Evolutionary conservation across 2,888 invertebrate species (phyloP), one percentile per base, ranked within the genome.

Genomic region (Chelonus formosanus): DNA sequence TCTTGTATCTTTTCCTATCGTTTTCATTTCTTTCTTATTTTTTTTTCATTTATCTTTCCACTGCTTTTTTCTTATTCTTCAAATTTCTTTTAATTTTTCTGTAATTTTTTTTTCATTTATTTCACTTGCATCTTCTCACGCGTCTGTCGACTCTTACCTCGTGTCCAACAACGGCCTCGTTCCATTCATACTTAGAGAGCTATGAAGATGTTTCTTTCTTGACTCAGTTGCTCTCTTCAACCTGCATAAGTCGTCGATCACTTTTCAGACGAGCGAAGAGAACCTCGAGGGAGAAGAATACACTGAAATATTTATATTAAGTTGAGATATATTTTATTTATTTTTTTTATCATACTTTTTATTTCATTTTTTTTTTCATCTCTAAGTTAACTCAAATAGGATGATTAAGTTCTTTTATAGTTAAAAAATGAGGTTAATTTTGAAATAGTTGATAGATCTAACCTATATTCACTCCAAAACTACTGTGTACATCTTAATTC

Each of bases 201-300:
- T 71, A 69, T 71, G 71, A 71, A 71, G 69, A 72, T 69, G 68
- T 71, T 68, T 57, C 63, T 55, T 61, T 67, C 52, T 55, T 66
- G 47, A 44, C 65, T 63, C 68, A 40, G 45, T 65, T 10, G 4
- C 36, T 40, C 61, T 35, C n/a, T 52, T 43, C n/a, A 53, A 44
- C 20, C 48, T 6, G 31, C 36, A 32, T 52, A 53, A 53, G 6
- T 59, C 64, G 45, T 48, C 57, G 36, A 34, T 54, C 64, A 58
- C 50, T 55, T 56, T 56, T 55, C 44, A 52, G 32, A 10, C 50
- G 36, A 44, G 20, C 2, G 20, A 2, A 20, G 20, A 32, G 48
- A 50, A 48, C 44, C 65, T 54, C 59, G 31, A 50, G 40, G 50
- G 50, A 36, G 40, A 4, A 40, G 40, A 40, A 40, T 34, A 32